Base-by-base conservation (phyloP, 2,888 invertebrate species). In the Lacanobia oleracea region DNA sequence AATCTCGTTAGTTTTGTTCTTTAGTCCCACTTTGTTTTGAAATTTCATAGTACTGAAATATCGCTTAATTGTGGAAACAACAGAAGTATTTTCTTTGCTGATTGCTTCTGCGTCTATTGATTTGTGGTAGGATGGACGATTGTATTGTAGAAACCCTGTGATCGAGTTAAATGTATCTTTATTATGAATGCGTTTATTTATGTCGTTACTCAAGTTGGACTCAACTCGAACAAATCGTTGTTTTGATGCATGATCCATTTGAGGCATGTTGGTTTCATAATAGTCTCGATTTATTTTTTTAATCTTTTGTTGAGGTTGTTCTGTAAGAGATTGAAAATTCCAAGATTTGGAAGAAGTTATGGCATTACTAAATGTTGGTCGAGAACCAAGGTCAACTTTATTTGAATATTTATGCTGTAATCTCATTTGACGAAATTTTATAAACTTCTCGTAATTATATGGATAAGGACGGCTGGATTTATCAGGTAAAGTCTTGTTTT, bases 11-110 rank as follows among this genome's bases (percentile, higher is more conserved):
- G 14, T 56, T 16, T 68, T 59, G 57, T 78, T 43, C 6, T 68
- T 21, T 9, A 43, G 9, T 14, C 33, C 67, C 7, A 6, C 14
- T 51, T 51, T 61, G 33, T 69, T 78, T 56, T 72, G 64, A 40
- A 84, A 66, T 23, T 77, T 83, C 1, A 81, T 65, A 16, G 69
- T 67, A 73, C 76, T 79, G 43, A 81, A 75, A 77, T 73, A 86
- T 69, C 43, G 68, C 62, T 79, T 77, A 9, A 79, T 64, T 21
- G 63, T 50, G 16, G 86, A 73, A 53, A 71, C 63, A 43, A 78
- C 27, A 53, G 48, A 60, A 43, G 63, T 53, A 45, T 70, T 75
- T 72, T 74, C 62, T 56, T 67, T 69, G 23, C 9, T 27, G 67
- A 53, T 77, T n/a, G 14, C 18, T 59, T 67, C 67, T 18, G 18